Percentiles rank a stretch among this genome's conserved stretches.
These are phyloP conservation scores for Calephelis virginiensis DNA, from an alignment of 1,140 invertebrate genomes.

Conservation along the genomic window DNA sequence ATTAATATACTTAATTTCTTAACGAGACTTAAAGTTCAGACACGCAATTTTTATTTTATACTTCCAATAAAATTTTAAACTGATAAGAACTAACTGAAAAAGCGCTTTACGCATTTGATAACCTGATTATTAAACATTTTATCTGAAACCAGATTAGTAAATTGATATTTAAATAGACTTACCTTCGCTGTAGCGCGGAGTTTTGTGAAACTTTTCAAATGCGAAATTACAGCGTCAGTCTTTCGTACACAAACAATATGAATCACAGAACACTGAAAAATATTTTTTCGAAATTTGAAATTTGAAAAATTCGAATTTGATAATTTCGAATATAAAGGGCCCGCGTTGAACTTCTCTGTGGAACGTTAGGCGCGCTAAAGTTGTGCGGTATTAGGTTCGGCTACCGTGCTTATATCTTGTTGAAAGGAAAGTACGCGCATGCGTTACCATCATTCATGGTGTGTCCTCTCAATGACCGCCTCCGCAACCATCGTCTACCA, in stretches of 20 bases:
- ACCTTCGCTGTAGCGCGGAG: conserved; percentile 32
- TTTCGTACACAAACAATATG: not conserved
- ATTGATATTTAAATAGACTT: conserved; percentile 37
- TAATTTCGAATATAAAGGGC: not conserved
- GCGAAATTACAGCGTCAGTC: not conserved
- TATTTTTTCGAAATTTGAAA: conserved; percentile 27
- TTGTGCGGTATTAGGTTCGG: conserved; percentile 54
- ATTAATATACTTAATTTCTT: too few relatives aligned
- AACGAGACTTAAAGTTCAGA: too few relatives aligned
- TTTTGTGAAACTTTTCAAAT: conserved; percentile 15
- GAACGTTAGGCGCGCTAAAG: conserved; percentile 66
- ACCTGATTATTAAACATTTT: not conserved
- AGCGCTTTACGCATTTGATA: not conserved
- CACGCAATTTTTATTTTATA: too few relatives aligned
- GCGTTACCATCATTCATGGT: conserved; percentile 68
- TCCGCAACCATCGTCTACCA: conserved; percentile 46
- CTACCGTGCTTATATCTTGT: conserved; percentile 66
- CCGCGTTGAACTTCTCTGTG: conserved; percentile 26
- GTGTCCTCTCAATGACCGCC: conserved; percentile 66
- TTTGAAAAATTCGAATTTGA: conserved; percentile 32
- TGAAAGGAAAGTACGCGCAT: conserved; percentile 49
- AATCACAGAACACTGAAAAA: conserved; percentile 16
- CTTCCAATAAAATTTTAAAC: not conserved
- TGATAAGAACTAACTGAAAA: not conserved
- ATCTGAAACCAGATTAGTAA: conserved; percentile 14